These are phyloP conservation scores for Lochmaea capreae DNA, from an alignment of 2,888 invertebrate species.

Conservation along the genomic window DNA sequence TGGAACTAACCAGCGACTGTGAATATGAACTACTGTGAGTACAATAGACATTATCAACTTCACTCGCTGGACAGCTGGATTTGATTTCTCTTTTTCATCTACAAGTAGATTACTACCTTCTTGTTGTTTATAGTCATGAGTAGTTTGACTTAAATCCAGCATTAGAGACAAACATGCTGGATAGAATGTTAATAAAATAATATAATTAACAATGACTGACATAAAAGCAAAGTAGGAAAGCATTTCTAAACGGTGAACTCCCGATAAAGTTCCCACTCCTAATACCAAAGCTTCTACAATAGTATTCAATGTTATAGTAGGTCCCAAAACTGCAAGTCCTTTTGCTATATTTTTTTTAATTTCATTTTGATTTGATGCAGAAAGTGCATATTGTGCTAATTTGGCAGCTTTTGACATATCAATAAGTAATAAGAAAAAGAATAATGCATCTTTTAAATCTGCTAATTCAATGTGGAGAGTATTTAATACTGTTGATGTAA, in stretches of 20 bases:
- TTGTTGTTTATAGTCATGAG: slow-evolving; percentile 56
- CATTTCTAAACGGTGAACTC: slow-evolving; percentile 86
- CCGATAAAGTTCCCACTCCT: slow-evolving; percentile 91
- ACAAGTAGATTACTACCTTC: slow-evolving; percentile 63
- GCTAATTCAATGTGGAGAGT: slow-evolving; percentile 86
- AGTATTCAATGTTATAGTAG: slow-evolving; percentile 90
- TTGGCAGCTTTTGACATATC: slow-evolving; percentile 92
- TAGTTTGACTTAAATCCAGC: slow-evolving; percentile 74
- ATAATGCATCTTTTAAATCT: slow-evolving; percentile 91
- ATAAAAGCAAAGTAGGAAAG: slow-evolving; percentile 92
- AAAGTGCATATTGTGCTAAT: slow-evolving; percentile 84
- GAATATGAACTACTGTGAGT: slow-evolving; percentile 86
- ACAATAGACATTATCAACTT: slow-evolving; percentile 96
- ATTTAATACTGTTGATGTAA: slow-evolving; percentile 91
- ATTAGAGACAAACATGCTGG: slow-evolving; percentile 92
- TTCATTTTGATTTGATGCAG: slow-evolving; percentile 83
- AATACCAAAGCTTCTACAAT: slow-evolving; percentile 89
- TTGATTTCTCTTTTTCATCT: slow-evolving; percentile 86
- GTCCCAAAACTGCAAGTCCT: slow-evolving; percentile 88
- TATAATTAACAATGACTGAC: slow-evolving; percentile 90
- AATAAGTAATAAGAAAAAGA: slow-evolving; percentile 89
- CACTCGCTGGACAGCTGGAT: slow-evolving; percentile 92
- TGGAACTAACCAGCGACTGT: slow-evolving; percentile 67
- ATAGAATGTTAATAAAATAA: slow-evolving; percentile 94
- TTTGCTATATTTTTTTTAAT: slow-evolving; percentile 88